Percentiles rank a stretch among this genome's conserved stretches.
phyloP scores from a whole-genome alignment of 1,140 invertebrate genomes.

The Sarcophaga peregrina region DNA sequence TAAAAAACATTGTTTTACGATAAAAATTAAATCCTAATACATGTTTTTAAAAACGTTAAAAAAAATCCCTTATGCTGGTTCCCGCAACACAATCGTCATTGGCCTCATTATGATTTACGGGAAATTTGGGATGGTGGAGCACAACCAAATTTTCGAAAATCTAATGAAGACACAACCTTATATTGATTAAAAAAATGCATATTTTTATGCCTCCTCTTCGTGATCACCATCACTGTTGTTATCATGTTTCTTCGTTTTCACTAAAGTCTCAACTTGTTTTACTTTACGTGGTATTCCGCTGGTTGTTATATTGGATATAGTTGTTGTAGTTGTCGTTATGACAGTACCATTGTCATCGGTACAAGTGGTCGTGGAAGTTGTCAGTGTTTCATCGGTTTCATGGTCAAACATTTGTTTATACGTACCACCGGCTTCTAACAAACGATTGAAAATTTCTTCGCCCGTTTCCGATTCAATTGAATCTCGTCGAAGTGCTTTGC shows the following conservation, averaged over 20 bases:
- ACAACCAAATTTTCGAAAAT: no score
- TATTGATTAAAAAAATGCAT: neutral
- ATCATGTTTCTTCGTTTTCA: conserved; percentile 52
- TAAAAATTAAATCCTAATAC: no score
- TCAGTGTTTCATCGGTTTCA: conserved; percentile 60
- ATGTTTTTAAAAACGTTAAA: neutral
- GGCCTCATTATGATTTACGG: no score
- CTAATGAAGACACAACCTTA: neutral
- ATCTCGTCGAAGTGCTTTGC: conserved; percentile 48
- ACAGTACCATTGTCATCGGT: conserved; percentile 53
- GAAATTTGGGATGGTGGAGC: no score
- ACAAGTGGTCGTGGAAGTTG: conserved; percentile 62
- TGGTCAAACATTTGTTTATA: conserved; percentile 59
- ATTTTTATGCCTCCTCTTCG: neutral
- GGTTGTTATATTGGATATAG: conserved; percentile 61
- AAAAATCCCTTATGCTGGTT: neutral
- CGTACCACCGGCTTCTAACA: conserved; percentile 54
- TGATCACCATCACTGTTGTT: conserved; percentile 48
- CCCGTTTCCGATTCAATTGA: conserved; percentile 49
- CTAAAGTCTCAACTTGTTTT: conserved; percentile 15
- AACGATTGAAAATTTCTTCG: conserved; percentile 58
- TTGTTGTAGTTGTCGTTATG: conserved; percentile 60
- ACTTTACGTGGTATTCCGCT: conserved; percentile 57
- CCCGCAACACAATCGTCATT: neutral
- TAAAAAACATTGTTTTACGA: no score